phyloP scores from a whole-genome alignment of 2,888 invertebrate genomes.

The Drosophila mulleri region DNA sequence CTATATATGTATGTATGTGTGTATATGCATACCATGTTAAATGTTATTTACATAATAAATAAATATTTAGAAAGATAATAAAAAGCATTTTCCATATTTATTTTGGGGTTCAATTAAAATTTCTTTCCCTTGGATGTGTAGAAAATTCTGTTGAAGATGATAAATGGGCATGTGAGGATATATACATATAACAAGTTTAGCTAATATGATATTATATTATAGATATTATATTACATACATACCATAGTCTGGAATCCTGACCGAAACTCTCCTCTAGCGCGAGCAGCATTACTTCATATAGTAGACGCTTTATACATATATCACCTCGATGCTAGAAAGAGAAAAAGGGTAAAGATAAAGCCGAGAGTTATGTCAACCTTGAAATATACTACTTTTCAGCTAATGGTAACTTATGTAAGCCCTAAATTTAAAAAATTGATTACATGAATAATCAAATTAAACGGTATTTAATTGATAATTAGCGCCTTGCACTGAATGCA shows the following conservation, averaged over 20 bases:
- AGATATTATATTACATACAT: no score
- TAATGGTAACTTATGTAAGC: no score
- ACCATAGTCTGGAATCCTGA: no score
- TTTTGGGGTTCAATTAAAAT: background rate
- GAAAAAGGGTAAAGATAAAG: no score
- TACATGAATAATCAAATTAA: background rate
- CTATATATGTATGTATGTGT: background rate
- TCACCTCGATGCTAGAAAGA: no score
- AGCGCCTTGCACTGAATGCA: background rate
- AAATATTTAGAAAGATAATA: constrained; percentile 45
- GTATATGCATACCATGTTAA: constrained; percentile 37
- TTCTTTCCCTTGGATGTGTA: background rate
- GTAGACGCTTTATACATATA: no score
- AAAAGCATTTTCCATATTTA: background rate
- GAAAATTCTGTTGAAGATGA: background rate
- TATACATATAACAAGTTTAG: no score
- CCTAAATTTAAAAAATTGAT: no score
- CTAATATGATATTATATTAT: no score
- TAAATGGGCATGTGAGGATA: background rate
- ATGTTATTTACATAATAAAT: constrained; percentile 54
- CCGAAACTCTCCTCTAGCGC: no score
- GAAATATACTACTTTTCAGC: background rate
- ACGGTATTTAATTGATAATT: background rate
- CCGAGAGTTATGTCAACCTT: no score
- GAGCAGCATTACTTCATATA: no score